phyloP scores from a whole-genome alignment of 2,113 vertebrate genomes.

The Rynchops niger region DNA sequence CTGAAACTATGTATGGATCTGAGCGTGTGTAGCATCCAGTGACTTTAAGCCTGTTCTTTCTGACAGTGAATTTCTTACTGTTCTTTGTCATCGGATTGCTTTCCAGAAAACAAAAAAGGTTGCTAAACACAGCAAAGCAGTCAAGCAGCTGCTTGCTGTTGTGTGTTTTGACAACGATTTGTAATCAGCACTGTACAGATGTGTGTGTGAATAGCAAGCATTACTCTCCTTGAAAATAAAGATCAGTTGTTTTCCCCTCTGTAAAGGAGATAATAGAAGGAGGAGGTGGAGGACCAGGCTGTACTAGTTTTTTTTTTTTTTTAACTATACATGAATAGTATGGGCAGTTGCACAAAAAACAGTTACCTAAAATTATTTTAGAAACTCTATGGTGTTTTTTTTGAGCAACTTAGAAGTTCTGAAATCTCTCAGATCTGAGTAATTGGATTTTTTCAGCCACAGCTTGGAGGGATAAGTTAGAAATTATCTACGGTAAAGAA shows the following conservation, averaged over 20 bases:
- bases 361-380: not conserved
- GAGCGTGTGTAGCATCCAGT: not conserved
- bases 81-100: not conserved
- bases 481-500: not conserved
- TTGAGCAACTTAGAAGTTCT: not conserved
- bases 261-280: not conserved
- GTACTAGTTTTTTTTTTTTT: not conserved
- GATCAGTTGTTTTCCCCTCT: not conserved
- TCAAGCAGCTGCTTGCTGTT: not conserved
- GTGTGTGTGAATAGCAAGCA: not conserved
- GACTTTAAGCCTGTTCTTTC: not conserved
- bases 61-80: not conserved
- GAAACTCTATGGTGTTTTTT: not conserved
- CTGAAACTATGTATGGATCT: not conserved
- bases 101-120: not conserved
- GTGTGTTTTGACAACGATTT: not conserved
- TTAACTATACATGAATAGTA: not conserved
- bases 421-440: not conserved
- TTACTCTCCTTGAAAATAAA: not conserved
- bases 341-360: not conserved
- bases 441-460: not conserved
- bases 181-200: not conserved
- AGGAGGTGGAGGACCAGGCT: not conserved
- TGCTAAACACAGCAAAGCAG: not conserved
- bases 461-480: not conserved